Percentiles rank a stretch among this genome's conserved stretches.
phyloP scores from a whole-genome alignment of 2,797 vertebrate genomes.

The Graptemys geographica region DNA sequence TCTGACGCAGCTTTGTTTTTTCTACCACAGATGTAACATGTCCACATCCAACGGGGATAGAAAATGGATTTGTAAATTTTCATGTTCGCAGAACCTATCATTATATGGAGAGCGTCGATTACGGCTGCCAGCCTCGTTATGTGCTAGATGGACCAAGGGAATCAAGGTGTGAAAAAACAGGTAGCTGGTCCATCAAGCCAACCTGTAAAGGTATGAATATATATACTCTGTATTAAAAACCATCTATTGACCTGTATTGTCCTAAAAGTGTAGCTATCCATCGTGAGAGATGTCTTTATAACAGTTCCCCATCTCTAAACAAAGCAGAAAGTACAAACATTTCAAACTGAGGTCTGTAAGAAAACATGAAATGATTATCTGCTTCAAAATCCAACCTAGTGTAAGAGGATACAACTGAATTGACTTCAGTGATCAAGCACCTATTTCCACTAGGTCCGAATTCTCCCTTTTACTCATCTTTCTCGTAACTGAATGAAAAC shows the following conservation, averaged over 20 bases:
- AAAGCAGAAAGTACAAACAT: not conserved
- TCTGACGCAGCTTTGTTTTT: not conserved
- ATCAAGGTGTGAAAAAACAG: slow-evolving; percentile 85
- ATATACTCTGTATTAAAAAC: rapidly evolving
- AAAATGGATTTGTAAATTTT: slow-evolving; percentile 88
- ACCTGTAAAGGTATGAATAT: slow-evolving; percentile 85
- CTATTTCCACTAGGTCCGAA: not conserved
- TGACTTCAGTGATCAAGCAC: not conserved
- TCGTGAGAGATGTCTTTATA: not conserved
- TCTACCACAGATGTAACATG: slow-evolving; percentile 86
- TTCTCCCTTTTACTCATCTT: not conserved
- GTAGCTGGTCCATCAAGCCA: slow-evolving; percentile 88
- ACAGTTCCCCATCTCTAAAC: not conserved
- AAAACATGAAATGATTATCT: rapidly evolving
- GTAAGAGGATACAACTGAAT: not conserved
- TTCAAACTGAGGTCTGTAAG: not conserved
- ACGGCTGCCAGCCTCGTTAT: slow-evolving; percentile 84
- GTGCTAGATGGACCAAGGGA: slow-evolving; percentile 84
- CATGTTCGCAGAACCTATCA: slow-evolving; percentile 80
- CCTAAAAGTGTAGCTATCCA: rapidly evolving
- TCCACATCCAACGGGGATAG: slow-evolving; percentile 81
- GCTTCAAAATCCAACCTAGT: not conserved
- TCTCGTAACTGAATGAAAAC: not conserved
- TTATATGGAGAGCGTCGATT: slow-evolving; percentile 89
- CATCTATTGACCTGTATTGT: rapidly evolving